These are phyloP conservation scores for Dioctria rufipes DNA, from an alignment of 2,888 invertebrate species.

Conservation along the genomic window DNA sequence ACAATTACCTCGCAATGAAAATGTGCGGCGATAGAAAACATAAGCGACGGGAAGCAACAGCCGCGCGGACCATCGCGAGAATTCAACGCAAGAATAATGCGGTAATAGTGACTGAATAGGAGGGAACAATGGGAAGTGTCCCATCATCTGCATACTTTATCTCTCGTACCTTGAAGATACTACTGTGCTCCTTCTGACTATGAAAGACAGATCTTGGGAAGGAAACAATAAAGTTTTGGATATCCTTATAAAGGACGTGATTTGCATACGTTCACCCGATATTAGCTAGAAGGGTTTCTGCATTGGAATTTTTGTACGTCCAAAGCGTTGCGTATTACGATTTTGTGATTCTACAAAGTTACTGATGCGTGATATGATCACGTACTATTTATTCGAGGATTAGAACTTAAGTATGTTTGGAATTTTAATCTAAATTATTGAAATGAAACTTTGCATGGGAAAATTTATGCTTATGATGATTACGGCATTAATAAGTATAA, in stretches of 20 bases:
- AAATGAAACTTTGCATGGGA: not conserved
- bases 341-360: slow-evolving; percentile 3
- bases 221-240: slow-evolving; percentile 22
- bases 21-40: not conserved
- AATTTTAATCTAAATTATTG: not conserved
- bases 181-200: not conserved
- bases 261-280: slow-evolving; percentile 8
- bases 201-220: slow-evolving; percentile 24
- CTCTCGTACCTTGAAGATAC: not conserved
- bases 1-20: slow-evolving; percentile 10
- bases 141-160: slow-evolving; percentile 45
- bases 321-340: not conserved
- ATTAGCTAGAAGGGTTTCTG: not conserved
- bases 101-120: slow-evolving; percentile 22
- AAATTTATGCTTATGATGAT: not conserved
- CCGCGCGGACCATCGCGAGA: slow-evolving; percentile 34
- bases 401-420: slow-evolving; percentile 1
- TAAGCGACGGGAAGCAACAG: slow-evolving; percentile 16
- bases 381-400: not conserved
- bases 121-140: slow-evolving; percentile 42
- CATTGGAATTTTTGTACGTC: not conserved
- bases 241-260: slow-evolving; percentile 28
- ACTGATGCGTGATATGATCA: not conserved
- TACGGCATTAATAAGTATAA: not conserved
- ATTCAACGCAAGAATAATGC: slow-evolving; percentile 30